Conservation (phyloP, 2,888 invertebrate species). For the Eugnorisma glareosa region DNA sequence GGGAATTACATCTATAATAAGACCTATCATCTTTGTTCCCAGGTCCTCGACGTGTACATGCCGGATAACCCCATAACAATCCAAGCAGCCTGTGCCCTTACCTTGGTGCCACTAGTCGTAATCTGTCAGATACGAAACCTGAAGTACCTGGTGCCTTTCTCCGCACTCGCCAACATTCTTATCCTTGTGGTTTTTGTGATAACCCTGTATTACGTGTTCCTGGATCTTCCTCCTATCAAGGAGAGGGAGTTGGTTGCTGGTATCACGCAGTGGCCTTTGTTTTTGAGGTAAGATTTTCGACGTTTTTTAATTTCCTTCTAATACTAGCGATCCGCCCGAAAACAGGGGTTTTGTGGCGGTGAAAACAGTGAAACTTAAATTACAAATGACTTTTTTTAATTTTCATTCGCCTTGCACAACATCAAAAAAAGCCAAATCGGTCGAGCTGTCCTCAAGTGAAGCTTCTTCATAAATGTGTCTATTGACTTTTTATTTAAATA, state of each 20-base stretch:
- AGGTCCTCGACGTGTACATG: conserved; percentile 89
- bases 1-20: background rate
- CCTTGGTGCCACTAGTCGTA: conserved; percentile 93
- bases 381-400: too few species aligned
- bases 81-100: conserved; percentile 92
- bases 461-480: background rate
- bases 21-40: conserved; percentile 37
- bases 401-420: too few species aligned
- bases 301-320: background rate
- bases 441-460: background rate
- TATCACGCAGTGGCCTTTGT: conserved; percentile 93
- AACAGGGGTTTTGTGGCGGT: too few species aligned
- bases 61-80: conserved; percentile 88
- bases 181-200: conserved; percentile 94
- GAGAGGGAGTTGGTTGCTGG: conserved; percentile 88
- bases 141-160: conserved; percentile 96
- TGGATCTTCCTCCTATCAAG: conserved; percentile 81
- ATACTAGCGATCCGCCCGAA: background rate
- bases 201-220: conserved; percentile 95
- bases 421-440: background rate
- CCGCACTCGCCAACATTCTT: conserved; percentile 95
- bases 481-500: background rate
- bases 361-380: too few species aligned
- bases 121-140: conserved; percentile 94
- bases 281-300: conserved; percentile 91